Evolutionary conservation across 1,140 invertebrate species (phyloP).

Genomic region (Zaprionus kolodkinae): DNA sequence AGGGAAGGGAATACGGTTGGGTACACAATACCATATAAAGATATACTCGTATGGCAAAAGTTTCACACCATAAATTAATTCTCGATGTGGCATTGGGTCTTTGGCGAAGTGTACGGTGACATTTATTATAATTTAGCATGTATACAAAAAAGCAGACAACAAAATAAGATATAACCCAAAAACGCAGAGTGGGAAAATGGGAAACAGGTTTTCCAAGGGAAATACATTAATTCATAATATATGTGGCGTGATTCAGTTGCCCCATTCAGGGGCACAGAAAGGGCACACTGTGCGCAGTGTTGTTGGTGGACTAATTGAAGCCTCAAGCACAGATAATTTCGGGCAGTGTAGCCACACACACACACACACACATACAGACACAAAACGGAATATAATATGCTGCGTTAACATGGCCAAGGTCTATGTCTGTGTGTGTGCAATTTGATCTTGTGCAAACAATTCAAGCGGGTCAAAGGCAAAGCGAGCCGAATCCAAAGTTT

Average conservation of each 20-base stretch:
- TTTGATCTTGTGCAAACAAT: conserved; percentile 78
- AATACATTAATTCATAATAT: conserved; percentile 10
- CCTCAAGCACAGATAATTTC: conserved; percentile 11
- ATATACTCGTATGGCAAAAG: conserved; percentile 39
- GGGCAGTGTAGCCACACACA: conserved; percentile 36
- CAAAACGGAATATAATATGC: conserved; percentile 60
- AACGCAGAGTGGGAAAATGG: background rate
- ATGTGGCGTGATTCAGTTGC: background rate
- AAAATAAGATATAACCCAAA: conserved; percentile 12
- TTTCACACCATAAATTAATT: conserved; percentile 78
- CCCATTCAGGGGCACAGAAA: background rate
- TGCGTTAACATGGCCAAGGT: conserved; percentile 56
- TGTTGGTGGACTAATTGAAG: background rate
- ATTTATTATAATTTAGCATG: conserved; percentile 76
- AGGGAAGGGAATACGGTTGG: background rate
- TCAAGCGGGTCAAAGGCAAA: conserved; percentile 61
- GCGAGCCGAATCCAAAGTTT: conserved; percentile 34
- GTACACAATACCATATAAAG: background rate
- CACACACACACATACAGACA: too few relatives aligned
- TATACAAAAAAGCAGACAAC: conserved; percentile 15
- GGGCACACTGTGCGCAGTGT: background rate
- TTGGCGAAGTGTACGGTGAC: conserved; percentile 62
- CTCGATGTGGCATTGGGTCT: conserved; percentile 60
- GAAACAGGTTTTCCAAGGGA: background rate
- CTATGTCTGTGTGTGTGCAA: conserved; percentile 37